A percentile compares a stretch with the other conserved stretches of the same genome.
Conservation (phyloP, 2,797 vertebrate genomes). For the Acrossocheilus wenchowensis region DNA sequence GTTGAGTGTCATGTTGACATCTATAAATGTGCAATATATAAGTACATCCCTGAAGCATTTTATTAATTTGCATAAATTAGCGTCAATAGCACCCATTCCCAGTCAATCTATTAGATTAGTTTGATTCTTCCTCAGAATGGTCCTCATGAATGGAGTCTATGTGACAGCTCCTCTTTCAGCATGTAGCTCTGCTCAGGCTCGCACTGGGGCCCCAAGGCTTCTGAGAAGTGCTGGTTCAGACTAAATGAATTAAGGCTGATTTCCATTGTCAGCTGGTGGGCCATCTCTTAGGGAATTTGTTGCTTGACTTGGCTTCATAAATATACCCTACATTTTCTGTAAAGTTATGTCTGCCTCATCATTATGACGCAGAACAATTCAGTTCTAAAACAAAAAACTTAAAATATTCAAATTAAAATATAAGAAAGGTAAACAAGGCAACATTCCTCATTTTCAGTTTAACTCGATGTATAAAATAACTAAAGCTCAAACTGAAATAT, state of each 20-base stretch:
- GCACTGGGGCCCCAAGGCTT: slow-evolving; percentile 45
- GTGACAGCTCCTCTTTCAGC: slow-evolving; percentile 30
- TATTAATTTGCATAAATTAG: slow-evolving; percentile 35
- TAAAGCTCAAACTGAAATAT: background rate
- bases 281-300: slow-evolving; percentile 57
- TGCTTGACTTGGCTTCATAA: slow-evolving; percentile 51
- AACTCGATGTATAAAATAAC: background rate
- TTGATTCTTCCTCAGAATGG: slow-evolving; percentile 9
- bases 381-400: background rate
- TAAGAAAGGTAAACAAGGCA: background rate
- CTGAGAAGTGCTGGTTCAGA: slow-evolving; percentile 22
- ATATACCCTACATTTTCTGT: slow-evolving; percentile 31
- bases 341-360: slow-evolving; percentile 23
- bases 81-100: slow-evolving; percentile 22
- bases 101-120: slow-evolving; percentile 23
- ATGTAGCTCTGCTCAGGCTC: background rate
- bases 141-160: slow-evolving; percentile 10
- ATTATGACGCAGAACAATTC: background rate
- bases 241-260: slow-evolving; percentile 49
- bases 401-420: background rate
- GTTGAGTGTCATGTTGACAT: slow-evolving; percentile 26
- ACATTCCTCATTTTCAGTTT: background rate
- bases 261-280: slow-evolving; percentile 53
- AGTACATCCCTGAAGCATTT: slow-evolving; percentile 19
- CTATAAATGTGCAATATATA: slow-evolving; percentile 14